Base-by-base conservation (phyloP, 2,888 invertebrate genomes). In the Steinernema scapterisci region DNA sequence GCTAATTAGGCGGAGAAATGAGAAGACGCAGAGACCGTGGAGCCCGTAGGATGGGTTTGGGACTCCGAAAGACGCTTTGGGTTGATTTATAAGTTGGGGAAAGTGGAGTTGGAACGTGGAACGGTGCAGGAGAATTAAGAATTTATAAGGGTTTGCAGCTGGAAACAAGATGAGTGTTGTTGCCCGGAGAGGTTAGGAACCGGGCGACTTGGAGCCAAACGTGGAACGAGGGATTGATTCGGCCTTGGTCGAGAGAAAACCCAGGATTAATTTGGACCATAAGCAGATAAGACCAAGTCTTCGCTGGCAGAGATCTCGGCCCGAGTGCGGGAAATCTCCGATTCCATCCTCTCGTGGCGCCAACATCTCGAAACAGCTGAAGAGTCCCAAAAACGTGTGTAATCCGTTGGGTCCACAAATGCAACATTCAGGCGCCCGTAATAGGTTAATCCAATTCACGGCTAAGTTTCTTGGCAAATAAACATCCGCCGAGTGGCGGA, bases 1-100 rank as follows among this genome's bases (percentile, higher is more conserved):
- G 63, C 63, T 63, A 63, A 63, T 63, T 63, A 63, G 63, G 63
- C 63, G 63, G 27, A 63, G 63, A 63, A 27, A 63, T 31, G 63
- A 31, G 27, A 27, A 31, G 7, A 38, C 38, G 38, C n/a, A n/a
- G 38, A 3, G 38, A 38, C 38, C 5, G 9, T 38, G 27, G 7
- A 13, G 63, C 63, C 31, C 63, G 31, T 63, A 31, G 31, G 31
- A 63, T 27, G 31, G 31, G 21, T 25, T 27, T 27, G 2, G 2
- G n/a, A 9, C 16, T 31, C 63, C 1, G 31, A 31, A 27, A 21
- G 52, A 23, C 48, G 13, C n/a, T 48, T 48, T 19, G 5, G 38
- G 38, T 38, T 38, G 38, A 38, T 38, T 38, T 38, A 38, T 38
- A 9, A 38, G 9, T 3, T 38, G 38, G 38, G 38, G 38, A 38